phyloP scores from a whole-genome alignment of 2,888 invertebrate species.

The Xestia c-nigrum region DNA sequence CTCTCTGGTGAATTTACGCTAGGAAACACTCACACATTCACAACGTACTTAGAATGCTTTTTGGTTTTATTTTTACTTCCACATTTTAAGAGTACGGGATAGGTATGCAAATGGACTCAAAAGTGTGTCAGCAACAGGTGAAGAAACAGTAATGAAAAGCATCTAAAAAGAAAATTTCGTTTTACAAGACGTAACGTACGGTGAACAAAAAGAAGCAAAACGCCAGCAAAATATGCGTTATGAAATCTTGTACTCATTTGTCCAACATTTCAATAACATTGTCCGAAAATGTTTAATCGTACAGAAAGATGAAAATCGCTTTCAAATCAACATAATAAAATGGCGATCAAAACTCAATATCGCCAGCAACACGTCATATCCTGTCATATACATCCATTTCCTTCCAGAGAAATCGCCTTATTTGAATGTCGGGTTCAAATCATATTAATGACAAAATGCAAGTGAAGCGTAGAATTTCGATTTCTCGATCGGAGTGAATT shows the following conservation, averaged over 20 bases:
- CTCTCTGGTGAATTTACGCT: constrained; percentile 63
- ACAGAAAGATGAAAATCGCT: constrained; percentile 37
- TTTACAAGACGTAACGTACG: background rate
- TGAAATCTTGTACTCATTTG: background rate
- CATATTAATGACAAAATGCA: constrained; percentile 85
- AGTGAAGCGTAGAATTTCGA: constrained; percentile 84
- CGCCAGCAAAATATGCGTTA: background rate
- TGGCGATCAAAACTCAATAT: constrained; percentile 51
- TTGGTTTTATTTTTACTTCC: constrained; percentile 41
- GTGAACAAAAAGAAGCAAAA: background rate
- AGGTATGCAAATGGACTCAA: constrained; percentile 42
- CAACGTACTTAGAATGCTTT: constrained; percentile 35
- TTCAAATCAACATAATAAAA: constrained; percentile 40
- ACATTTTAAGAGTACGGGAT: constrained; percentile 38
- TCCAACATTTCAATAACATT: constrained; percentile 21
- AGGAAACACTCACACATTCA: constrained; percentile 48
- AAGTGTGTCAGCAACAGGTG: background rate
- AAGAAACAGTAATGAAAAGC: constrained; percentile 29
- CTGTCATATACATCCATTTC: constrained; percentile 56
- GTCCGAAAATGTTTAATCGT: constrained; percentile 16
- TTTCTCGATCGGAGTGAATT: constrained; percentile 82
- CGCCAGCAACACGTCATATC: constrained; percentile 48
- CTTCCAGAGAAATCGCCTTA: constrained; percentile 65
- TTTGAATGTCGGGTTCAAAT: constrained; percentile 78
- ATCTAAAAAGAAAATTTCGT: constrained; percentile 3